Percentiles rank a stretch among this genome's conserved stretches.
These are phyloP conservation scores for Conops quadrifasciatus DNA, from an alignment of 2,888 invertebrate species.

Conservation along the genomic window DNA sequence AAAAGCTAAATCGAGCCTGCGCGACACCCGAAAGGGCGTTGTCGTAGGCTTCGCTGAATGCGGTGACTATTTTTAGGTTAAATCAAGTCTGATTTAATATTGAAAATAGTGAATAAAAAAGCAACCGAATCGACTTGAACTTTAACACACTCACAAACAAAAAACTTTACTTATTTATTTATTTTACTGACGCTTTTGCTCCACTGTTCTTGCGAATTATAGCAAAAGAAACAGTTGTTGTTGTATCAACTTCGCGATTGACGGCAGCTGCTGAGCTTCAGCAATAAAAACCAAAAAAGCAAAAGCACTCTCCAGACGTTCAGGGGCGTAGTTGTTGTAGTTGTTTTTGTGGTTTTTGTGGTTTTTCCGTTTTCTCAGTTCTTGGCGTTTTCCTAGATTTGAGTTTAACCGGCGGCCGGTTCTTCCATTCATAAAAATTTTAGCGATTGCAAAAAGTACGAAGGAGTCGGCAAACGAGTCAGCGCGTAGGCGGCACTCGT, in stretches of 20 bases:
- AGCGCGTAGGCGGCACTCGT: not conserved
- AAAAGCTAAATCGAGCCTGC: too few relatives aligned
- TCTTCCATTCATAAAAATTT: conserved; percentile 31
- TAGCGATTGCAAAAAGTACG: conserved; percentile 7
- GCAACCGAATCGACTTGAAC: too few relatives aligned
- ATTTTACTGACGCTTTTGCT: not conserved
- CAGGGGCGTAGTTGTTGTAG: conserved; percentile 19
- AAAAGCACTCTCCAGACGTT: conserved; percentile 12
- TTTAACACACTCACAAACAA: too few relatives aligned
- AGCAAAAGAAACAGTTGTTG: not conserved
- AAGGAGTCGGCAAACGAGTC: not conserved
- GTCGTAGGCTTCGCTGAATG: too few relatives aligned
- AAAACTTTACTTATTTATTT: too few relatives aligned
- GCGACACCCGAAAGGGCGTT: too few relatives aligned
- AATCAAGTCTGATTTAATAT: too few relatives aligned
- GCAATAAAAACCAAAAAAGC: not conserved
- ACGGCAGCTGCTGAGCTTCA: conserved; percentile 25
- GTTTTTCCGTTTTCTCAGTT: not conserved
- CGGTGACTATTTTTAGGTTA: too few relatives aligned
- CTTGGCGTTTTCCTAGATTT: too few relatives aligned
- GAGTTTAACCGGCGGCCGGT: too few relatives aligned
- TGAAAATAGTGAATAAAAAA: too few relatives aligned
- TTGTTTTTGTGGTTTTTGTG: conserved; percentile 4
- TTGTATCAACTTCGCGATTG: not conserved
- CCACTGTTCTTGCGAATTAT: conserved; percentile 19